phyloP scores from a whole-genome alignment of 2,888 invertebrate species.

The Alloscopus bannaensis region DNA sequence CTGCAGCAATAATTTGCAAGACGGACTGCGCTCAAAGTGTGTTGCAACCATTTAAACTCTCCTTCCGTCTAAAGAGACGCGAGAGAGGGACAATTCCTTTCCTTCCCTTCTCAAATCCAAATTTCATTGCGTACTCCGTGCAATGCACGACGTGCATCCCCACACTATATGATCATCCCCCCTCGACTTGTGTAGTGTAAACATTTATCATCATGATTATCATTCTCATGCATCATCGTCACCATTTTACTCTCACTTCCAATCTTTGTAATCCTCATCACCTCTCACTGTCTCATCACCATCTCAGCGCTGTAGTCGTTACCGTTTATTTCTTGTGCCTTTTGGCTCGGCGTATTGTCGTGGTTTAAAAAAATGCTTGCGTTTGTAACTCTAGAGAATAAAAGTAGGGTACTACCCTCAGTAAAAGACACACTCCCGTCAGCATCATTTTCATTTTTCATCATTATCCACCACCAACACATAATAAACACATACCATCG shows the following conservation, averaged over 20 bases:
- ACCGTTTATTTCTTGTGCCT: too few relatives aligned
- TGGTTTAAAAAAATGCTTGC: too few relatives aligned
- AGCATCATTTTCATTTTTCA: background rate
- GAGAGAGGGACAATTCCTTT: slow-evolving; percentile 32
- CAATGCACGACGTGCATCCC: too few relatives aligned
- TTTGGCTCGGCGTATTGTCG: too few relatives aligned
- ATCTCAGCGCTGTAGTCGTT: background rate
- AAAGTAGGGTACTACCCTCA: slow-evolving; percentile 11
- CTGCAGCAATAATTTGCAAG: slow-evolving; percentile 13
- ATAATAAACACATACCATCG: background rate
- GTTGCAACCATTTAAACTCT: slow-evolving; percentile 10
- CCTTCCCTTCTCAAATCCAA: slow-evolving; percentile 40
- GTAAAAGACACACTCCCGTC: slow-evolving; percentile 1
- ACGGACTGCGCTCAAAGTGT: too few relatives aligned
- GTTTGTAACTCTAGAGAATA: too few relatives aligned
- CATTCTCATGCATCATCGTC: slow-evolving; percentile 12
- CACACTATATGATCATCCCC: too few relatives aligned
- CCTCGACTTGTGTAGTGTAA: slow-evolving; percentile 19
- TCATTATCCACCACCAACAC: too few relatives aligned
- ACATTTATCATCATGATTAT: slow-evolving; percentile 22
- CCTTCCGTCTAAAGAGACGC: too few relatives aligned
- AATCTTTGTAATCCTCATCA: too few relatives aligned
- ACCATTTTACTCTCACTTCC: slow-evolving; percentile 33
- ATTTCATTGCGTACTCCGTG: too few relatives aligned
- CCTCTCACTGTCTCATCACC: slow-evolving; percentile 17